Conservation (phyloP, 2,797 vertebrate genomes). For the Potorous gilbertii region DNA sequence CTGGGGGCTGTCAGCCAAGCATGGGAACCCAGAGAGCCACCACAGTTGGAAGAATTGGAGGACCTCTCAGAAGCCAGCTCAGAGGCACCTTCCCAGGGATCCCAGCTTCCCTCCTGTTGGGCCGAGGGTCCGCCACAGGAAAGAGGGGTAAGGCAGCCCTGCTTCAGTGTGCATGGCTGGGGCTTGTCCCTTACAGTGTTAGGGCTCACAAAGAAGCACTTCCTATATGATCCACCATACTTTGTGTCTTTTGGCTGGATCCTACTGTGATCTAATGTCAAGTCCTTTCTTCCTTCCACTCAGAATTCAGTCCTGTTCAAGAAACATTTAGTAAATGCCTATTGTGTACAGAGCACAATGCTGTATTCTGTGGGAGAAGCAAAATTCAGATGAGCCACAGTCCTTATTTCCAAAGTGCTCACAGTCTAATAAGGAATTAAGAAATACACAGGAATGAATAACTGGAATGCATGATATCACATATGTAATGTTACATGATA, state of each 20-base stretch:
- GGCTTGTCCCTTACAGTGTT: neutral
- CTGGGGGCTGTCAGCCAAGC: slow-evolving; percentile 65
- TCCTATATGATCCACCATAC: neutral
- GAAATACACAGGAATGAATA: neutral
- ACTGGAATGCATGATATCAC: neutral
- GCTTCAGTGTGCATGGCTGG: neutral
- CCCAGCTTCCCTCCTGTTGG: neutral
- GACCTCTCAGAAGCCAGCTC: slow-evolving; percentile 45
- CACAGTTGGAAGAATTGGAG: slow-evolving; percentile 57
- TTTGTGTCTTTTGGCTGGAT: neutral
- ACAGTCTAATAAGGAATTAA: neutral
- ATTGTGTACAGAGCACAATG: neutral
- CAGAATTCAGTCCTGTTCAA: neutral
- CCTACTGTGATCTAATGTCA: neutral
- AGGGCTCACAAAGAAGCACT: neutral
- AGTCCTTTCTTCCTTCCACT: neutral
- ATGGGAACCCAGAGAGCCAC: neutral
- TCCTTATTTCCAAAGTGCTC: neutral
- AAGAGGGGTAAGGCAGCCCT: neutral
- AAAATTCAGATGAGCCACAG: neutral
- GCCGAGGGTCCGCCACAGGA: neutral
- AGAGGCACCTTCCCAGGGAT: neutral
- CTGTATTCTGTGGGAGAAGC: neutral
- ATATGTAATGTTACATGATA: neutral
- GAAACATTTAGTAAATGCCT: neutral